Conservation (phyloP, 1,140 invertebrate species). For the Lamellibrachia luymesi region DNA sequence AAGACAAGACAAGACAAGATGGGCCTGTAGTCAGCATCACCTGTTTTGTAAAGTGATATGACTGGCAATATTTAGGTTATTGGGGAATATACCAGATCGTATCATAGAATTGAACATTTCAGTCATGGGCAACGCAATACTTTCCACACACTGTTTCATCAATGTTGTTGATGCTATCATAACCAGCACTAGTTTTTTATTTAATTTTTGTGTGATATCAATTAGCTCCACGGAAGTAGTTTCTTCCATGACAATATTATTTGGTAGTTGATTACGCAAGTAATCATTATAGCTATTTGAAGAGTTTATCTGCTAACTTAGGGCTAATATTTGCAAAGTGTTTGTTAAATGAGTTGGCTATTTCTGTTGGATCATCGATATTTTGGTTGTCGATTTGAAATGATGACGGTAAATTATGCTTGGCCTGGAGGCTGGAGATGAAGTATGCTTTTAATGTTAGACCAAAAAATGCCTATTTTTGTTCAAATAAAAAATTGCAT, state of each 20-base stretch:
- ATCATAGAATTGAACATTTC: neutral
- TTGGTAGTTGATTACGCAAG: neutral
- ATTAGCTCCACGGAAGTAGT: neutral
- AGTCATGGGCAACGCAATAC: neutral
- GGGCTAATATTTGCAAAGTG: neutral
- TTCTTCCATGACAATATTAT: neutral
- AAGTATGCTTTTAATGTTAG: neutral
- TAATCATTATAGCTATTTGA: neutral
- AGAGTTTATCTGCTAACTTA: neutral
- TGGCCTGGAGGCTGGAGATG: neutral
- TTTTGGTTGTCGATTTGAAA: neutral
- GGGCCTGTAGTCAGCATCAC: neutral
- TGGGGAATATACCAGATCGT: neutral
- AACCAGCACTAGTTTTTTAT: neutral
- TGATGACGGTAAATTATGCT: neutral
- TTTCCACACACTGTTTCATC: neutral
- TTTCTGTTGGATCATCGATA: neutral
- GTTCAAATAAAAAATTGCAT: no score
- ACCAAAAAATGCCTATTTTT: neutral
- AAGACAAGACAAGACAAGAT: neutral
- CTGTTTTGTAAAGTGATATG: neutral
- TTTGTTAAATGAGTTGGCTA: neutral
- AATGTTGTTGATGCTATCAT: neutral
- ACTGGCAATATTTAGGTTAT: neutral
- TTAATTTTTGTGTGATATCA: neutral